Conservation (phyloP, 2,113 vertebrate species). For the Trematomus loennbergii region DNA sequence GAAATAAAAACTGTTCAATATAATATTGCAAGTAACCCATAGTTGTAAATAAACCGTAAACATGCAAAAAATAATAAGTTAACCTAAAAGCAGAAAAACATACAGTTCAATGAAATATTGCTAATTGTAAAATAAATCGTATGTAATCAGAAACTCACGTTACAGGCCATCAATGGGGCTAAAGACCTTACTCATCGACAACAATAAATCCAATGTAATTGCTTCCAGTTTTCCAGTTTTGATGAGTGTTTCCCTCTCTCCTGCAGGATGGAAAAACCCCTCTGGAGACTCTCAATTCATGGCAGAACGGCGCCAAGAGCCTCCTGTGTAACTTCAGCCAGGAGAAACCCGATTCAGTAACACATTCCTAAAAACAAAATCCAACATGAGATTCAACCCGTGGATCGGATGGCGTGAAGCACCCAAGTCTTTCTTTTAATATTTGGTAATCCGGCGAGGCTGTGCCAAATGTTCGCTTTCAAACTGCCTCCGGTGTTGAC, state of each 20-base stretch:
- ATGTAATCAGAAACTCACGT: not conserved
- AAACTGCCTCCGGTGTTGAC: not conserved
- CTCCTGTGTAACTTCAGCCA: constrained; percentile 75
- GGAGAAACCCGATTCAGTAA: constrained; percentile 32
- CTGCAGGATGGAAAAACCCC: constrained; percentile 83
- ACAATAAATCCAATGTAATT: not conserved
- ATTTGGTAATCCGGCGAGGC: not conserved
- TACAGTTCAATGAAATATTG: no score
- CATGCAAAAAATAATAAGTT: no score
- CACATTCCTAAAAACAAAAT: not conserved
- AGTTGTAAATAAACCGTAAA: no score
- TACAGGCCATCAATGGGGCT: not conserved
- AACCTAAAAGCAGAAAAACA: no score
- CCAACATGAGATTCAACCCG: not conserved
- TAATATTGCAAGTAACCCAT: no score
- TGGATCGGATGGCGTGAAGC: not conserved
- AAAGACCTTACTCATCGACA: not conserved
- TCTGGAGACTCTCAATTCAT: constrained; percentile 75
- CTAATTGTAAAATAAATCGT: no score
- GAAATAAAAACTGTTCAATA: no score
- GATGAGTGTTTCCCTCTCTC: not conserved
- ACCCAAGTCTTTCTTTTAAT: not conserved
- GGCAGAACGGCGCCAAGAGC: constrained; percentile 84
- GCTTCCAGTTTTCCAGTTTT: not conserved
- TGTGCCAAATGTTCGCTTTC: not conserved